These are phyloP conservation scores for Dione vanillae DNA, from an alignment of 2,888 invertebrate species.

Conservation along the genomic window DNA sequence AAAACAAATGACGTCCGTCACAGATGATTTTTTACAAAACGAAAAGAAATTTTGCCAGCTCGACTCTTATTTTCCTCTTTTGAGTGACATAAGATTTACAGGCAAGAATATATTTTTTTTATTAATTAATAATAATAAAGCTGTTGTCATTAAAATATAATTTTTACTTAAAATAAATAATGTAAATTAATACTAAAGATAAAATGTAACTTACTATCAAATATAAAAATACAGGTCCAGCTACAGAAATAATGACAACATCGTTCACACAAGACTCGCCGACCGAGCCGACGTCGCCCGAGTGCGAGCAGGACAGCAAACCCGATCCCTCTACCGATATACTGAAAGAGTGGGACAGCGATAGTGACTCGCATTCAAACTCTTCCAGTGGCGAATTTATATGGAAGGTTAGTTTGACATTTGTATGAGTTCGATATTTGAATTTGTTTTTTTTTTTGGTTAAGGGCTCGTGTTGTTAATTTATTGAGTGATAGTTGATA, in stretches of 20 bases:
- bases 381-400: conserved; percentile 91
- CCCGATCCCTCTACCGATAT: conserved; percentile 70
- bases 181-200: no score
- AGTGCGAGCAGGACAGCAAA: conserved; percentile 66
- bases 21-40: conserved; percentile 76
- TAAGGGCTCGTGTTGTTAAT: background rate
- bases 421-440: background rate
- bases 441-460: background rate
- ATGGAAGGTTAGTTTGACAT: conserved; percentile 85
- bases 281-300: conserved; percentile 68
- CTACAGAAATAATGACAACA: conserved; percentile 76
- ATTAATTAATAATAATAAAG: no score
- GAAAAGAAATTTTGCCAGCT: conserved; percentile 78
- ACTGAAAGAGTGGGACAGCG: conserved; percentile 88
- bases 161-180: no score
- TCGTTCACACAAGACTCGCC: conserved; percentile 80
- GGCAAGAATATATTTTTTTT: conserved; percentile 69
- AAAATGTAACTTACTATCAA: background rate
- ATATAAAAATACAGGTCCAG: conserved; percentile 62
- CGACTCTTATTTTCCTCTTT: conserved; percentile 67
- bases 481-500: background rate
- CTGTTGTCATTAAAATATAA: no score
- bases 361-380: conserved; percentile 86
- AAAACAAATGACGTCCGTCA: conserved; percentile 59
- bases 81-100: conserved; percentile 78